Evolutionary conservation across 2,797 vertebrate species (phyloP), one percentile per base, ranked within the genome.

Genomic region (Parauchenoglanis ngamensis): DNA sequence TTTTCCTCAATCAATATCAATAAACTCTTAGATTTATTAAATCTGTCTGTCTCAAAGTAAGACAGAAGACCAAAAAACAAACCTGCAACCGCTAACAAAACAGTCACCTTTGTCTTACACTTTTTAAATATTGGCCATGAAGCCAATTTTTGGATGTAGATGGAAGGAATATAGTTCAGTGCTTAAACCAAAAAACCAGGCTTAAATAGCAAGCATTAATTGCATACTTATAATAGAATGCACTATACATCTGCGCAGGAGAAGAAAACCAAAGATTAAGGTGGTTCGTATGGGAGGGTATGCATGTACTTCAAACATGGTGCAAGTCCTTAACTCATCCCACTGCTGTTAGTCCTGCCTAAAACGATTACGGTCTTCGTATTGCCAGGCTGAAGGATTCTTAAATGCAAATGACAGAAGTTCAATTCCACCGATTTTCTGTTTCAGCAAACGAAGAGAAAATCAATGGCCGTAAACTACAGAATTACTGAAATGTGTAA

Each of bases 321-420:
- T 59, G 28, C 54, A 23, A 59, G 17, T 79, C 56, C 3, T 80
- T 59, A 59, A 80, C 56, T 80, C 77, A 25, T 25, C 40, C 61
- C 7, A 10, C 61, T 49, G 44, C 40, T 52, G 46, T 65, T 49
- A 82, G 65, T 65, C 61, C 59, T 49, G 80, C 23, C 44, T 28
- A 82, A 82, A 82, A 65, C 15, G 21, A 49, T 65, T 65, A 65
- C 19, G 59, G 61, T 49, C 80, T 89, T 76, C n/a, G 82, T 87
- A 70, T 77, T 35, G 23, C 78, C 86, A 79, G 28, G 78, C 56
- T 88, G 56, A 88, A 85, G 80, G 86, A 81, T 76, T 75, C 73
- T 85, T 82, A 84, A 84, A 82, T 79, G 46, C 84, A 65, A 86
- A 81, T 83, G 80, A 79, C 67, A 83, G 68, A 49, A 67, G 35